Conservation (phyloP, 2,888 invertebrate species). For the Chrysodeixis includens region DNA sequence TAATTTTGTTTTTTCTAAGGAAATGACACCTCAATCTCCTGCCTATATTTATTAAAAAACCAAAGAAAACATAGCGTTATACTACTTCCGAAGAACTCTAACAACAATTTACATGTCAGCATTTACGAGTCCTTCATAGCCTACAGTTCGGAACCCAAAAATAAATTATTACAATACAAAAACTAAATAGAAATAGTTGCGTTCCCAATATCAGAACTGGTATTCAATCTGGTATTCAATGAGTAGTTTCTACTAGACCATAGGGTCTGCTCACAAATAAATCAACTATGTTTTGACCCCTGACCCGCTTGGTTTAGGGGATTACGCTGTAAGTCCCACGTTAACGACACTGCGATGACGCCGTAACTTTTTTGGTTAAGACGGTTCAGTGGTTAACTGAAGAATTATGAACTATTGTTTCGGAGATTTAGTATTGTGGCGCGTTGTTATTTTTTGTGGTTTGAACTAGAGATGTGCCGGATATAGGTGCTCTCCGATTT, state of each 20-base stretch:
- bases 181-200: slow-evolving; percentile 10
- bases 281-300: slow-evolving; percentile 80
- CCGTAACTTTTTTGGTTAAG: slow-evolving; percentile 61
- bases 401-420: slow-evolving; percentile 18
- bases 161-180: slow-evolving; percentile 33
- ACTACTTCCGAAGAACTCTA: too few relatives aligned
- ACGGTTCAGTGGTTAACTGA: slow-evolving; percentile 32
- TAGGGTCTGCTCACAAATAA: slow-evolving; percentile 65
- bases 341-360: slow-evolving; percentile 77
- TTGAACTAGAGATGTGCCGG: too few relatives aligned
- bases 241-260: slow-evolving; percentile 30
- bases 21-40: too few relatives aligned
- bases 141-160: slow-evolving; percentile 13
- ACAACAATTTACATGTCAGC: too few relatives aligned
- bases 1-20: too few relatives aligned
- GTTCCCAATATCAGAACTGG: slow-evolving; percentile 32
- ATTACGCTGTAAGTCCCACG: slow-evolving; percentile 60
- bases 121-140: too few relatives aligned
- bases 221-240: slow-evolving; percentile 33
- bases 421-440: neutral
- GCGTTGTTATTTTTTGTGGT: neutral
- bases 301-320: slow-evolving; percentile 71
- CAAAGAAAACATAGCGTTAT: too few relatives aligned
- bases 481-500: too few relatives aligned
- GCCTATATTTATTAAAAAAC: too few relatives aligned